Evolutionary conservation across 2,113 vertebrate genomes (phyloP).

Genomic region (Alligator sinensis): DNA sequence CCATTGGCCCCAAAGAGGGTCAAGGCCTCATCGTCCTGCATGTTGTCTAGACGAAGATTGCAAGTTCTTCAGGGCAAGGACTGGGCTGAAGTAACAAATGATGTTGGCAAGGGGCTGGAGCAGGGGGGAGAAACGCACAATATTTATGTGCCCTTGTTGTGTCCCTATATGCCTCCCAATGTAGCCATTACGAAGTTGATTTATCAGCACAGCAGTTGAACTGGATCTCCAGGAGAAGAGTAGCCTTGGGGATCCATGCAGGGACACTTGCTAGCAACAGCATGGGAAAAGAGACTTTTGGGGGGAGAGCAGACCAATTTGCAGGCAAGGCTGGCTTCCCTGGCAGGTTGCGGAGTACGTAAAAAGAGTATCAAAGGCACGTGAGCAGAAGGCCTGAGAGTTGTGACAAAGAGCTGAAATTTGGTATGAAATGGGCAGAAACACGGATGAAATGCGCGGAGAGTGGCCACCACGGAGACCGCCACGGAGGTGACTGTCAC

Average conservation of each 20-base stretch:
- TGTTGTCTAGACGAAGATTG: background rate
- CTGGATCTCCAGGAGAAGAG: background rate
- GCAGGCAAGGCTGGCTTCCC: background rate
- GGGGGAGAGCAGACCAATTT: accelerated
- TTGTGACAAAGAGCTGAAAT: background rate
- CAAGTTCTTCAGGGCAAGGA: background rate
- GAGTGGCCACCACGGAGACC: too few species aligned
- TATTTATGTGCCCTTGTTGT: background rate
- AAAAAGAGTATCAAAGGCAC: accelerated
- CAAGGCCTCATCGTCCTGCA: background rate
- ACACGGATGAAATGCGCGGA: background rate
- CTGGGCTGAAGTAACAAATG: background rate
- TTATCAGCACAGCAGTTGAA: background rate
- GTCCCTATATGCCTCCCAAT: background rate
- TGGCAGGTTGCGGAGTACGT: background rate
- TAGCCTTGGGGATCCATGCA: background rate
- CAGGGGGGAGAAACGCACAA: background rate
- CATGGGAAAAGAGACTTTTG: background rate
- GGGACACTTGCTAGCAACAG: background rate
- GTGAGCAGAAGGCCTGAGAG: background rate
- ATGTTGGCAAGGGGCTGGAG: background rate
- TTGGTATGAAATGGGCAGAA: background rate
- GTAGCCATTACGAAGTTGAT: background rate
- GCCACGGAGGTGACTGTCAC: too few species aligned
- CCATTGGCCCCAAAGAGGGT: background rate